phyloP scores from a whole-genome alignment of 2,888 invertebrate species.

The Cataglyphis rosenhaueri region DNA sequence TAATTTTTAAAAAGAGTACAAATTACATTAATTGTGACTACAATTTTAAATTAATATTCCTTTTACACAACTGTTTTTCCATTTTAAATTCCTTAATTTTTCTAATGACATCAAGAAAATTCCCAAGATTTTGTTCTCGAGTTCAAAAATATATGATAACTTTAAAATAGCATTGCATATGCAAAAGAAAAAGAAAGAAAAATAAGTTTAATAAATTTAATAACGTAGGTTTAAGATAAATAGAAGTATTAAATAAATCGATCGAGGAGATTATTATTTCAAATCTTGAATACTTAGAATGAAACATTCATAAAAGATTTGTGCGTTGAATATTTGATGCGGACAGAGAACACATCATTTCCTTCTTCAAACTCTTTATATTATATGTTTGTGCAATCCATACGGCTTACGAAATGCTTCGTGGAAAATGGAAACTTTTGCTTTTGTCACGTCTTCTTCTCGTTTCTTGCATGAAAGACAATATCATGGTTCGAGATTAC shows the following conservation, averaged over 20 bases:
- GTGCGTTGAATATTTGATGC: constrained; percentile 18
- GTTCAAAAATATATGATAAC: neutral
- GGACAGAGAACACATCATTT: neutral
- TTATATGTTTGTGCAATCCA: neutral
- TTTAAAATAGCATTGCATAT: neutral
- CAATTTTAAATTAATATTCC: constrained; percentile 32
- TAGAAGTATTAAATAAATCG: neutral
- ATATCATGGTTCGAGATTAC: constrained; percentile 70
- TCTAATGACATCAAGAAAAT: neutral
- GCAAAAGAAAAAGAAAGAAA: neutral
- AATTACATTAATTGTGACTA: constrained; percentile 66
- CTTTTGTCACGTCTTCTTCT: constrained; percentile 31
- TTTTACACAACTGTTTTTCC: constrained; percentile 8
- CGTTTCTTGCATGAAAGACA: constrained; percentile 48
- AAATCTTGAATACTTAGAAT: constrained; percentile 21
- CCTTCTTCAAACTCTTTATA: constrained; percentile 11
- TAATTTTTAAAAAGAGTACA: constrained; percentile 61
- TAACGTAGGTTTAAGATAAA: neutral
- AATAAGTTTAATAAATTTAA: neutral
- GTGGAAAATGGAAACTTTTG: constrained; percentile 29
- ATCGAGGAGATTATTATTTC: constrained; percentile 25
- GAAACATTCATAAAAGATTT: constrained; percentile 8
- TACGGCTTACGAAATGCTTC: constrained; percentile 14
- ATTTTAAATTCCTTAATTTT: neutral
- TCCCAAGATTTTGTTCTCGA: neutral